Conservation (phyloP, 1,140 invertebrate species). For the Microplitis demolitor region DNA sequence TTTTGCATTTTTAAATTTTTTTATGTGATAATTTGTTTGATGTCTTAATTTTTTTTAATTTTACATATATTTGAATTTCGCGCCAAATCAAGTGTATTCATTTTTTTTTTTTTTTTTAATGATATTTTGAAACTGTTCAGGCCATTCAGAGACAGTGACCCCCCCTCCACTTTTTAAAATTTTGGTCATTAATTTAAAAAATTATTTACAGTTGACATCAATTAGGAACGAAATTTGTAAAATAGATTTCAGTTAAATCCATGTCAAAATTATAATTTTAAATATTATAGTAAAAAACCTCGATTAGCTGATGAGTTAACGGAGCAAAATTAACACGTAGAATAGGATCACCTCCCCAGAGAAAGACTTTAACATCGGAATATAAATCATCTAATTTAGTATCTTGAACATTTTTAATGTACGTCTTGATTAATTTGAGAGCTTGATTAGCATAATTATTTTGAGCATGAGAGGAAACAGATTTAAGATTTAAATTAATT, state of each 20-base stretch:
- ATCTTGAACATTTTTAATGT: slow-evolving; percentile 34
- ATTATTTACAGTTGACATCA: too few species aligned
- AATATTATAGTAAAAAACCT: slow-evolving; percentile 30
- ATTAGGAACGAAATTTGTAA: too few species aligned
- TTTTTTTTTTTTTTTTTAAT: slow-evolving; percentile 8
- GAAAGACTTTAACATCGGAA: slow-evolving; percentile 47
- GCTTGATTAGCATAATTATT: slow-evolving; percentile 44
- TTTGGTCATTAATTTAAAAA: too few species aligned
- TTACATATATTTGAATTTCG: too few species aligned
- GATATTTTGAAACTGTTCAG: not conserved
- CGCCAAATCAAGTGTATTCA: too few species aligned
- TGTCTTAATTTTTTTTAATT: too few species aligned
- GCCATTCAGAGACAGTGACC: too few species aligned
- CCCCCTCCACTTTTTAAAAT: too few species aligned
- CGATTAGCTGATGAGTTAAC: slow-evolving; percentile 46
- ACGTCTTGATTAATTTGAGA: slow-evolving; percentile 38
- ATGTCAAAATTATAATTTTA: too few species aligned
- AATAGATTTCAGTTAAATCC: too few species aligned
- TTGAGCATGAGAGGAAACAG: slow-evolving; percentile 38
- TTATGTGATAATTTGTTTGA: too few species aligned
- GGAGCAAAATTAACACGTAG: slow-evolving; percentile 50
- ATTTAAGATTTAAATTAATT: slow-evolving; percentile 39
- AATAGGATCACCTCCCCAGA: slow-evolving; percentile 52
- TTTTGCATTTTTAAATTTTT: too few species aligned
- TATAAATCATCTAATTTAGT: slow-evolving; percentile 46